phyloP scores from a whole-genome alignment of 2,113 vertebrate genomes.

The Nibea coibor region DNA sequence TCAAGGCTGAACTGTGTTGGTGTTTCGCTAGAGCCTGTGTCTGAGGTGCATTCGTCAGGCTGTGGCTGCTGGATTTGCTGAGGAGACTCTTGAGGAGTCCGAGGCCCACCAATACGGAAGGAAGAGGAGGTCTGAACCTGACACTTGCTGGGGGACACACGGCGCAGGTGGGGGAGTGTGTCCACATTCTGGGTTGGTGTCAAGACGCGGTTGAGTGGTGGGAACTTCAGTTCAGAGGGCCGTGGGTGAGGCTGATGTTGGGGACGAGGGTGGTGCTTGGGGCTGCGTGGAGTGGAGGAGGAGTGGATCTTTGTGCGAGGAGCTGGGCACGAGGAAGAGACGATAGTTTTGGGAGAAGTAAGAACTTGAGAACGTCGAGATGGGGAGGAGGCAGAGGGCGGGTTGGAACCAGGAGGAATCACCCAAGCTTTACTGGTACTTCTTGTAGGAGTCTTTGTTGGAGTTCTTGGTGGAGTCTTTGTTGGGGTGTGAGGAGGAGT shows the following conservation, averaged over 20 bases:
- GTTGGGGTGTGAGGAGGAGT: constrained; percentile 67
- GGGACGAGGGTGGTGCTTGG: constrained; percentile 73
- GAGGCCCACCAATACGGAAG: constrained; percentile 84
- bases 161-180: constrained; percentile 89
- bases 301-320: constrained; percentile 79
- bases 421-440: constrained; percentile 81
- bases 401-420: constrained; percentile 71
- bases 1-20: constrained; percentile 84
- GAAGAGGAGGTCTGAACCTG: constrained; percentile 91
- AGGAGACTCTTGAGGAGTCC: constrained; percentile 69
- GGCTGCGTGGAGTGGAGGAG: constrained; percentile 83
- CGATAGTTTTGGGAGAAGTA: constrained; percentile 69
- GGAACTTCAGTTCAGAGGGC: constrained; percentile 88
- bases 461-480: constrained; percentile 71
- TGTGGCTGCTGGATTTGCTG: constrained; percentile 31
- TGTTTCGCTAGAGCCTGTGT: constrained; percentile 81
- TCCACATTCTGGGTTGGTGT: constrained; percentile 90
- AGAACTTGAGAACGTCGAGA: constrained; percentile 72
- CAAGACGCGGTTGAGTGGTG: constrained; percentile 87
- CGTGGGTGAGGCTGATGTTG: constrained; percentile 77
- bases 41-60: constrained; percentile 75
- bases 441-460: constrained; percentile 62
- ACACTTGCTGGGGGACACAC: constrained; percentile 92
- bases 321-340: constrained; percentile 75
- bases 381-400: constrained; percentile 62